A percentile compares a stretch with the other conserved stretches of the same genome.
Evolutionary conservation across 35 echinoderm and acorn worm genomes (phyloP).

Genomic region (Ptychodera flava): DNA sequence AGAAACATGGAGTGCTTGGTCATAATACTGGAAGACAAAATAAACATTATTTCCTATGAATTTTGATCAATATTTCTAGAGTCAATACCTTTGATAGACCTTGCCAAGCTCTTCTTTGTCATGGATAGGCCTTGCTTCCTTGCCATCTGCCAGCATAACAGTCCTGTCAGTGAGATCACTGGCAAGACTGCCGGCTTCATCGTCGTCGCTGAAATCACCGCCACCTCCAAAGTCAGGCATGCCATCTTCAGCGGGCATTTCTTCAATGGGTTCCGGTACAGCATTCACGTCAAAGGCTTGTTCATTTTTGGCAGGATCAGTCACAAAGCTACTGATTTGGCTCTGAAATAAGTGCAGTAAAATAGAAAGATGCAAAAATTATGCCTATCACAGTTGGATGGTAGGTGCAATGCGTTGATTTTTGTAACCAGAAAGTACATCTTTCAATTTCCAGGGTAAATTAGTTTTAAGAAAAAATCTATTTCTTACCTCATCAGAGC

Average conservation of each 20-base stretch:
- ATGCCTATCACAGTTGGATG: too few species aligned
- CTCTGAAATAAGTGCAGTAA: constrained; percentile 29
- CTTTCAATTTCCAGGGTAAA: too few species aligned
- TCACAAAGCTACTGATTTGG: constrained; percentile 29
- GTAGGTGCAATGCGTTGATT: too few species aligned
- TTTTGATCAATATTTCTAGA: too few species aligned
- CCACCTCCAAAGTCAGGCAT: constrained; percentile 37
- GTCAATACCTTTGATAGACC: background rate
- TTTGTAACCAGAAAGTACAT: too few species aligned
- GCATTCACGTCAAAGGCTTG: constrained; percentile 90
- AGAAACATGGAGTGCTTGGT: too few species aligned
- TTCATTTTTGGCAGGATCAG: constrained; percentile 31
- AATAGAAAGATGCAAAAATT: background rate
- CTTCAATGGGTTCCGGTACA: constrained; percentile 85
- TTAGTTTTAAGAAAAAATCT: too few species aligned
- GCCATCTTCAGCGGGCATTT: constrained; percentile 6
- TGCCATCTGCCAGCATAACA: constrained; percentile 53
- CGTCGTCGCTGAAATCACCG: constrained; percentile 50
- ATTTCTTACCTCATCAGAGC: constrained; percentile 64
- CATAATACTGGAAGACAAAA: too few species aligned
- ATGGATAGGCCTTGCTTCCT: constrained; percentile 45
- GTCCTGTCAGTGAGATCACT: constrained; percentile 40
- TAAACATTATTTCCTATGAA: too few species aligned
- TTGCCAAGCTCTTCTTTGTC: background rate
- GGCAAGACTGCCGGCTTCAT: constrained; percentile 18